Base-by-base conservation (phyloP, 2,888 invertebrate genomes). In the Luperina nickerlii region DNA sequence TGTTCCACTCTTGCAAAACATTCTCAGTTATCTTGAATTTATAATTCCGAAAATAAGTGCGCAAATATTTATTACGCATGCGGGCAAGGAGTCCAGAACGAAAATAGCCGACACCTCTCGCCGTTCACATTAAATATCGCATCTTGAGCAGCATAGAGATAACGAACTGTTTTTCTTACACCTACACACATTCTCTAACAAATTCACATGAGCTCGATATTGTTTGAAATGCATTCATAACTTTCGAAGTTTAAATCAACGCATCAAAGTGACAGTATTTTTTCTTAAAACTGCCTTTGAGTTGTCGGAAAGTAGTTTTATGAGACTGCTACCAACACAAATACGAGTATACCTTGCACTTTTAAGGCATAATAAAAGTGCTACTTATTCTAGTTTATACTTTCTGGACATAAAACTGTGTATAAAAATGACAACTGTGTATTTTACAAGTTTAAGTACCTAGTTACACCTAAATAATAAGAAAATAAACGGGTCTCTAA, bases 91-190 rank as follows among this genome's bases (percentile, higher is more conserved):
- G 93, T 93, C 92, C 90, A 91, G 91, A 90, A 94, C 94, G 88
- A 94, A 95, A 95, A 95, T 95, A 95, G 94, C 91, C 87, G 87
- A 91, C 92, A 93, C 93, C 94, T 94, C 92, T 94, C 93, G 92
- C 90, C 92, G 92, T 93, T 90, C 89, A 92, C 94, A 92, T 92
- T 92, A 93, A 92, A 94, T 93, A 94, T 93, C 93, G 91, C 91
- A 91, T 93, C 91, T 95, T 89, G 90, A 92, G 90, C 91, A 92
- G 91, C 90, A 91, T 91, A 88, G 88, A 92, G 92, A 94, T 93
- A 93, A 93, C 91, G 86, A 90, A 90, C 90, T 90, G 91, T 93
- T 95, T 95, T 94, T 94, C 91, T 82, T 81, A 91, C 95, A 85
- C 95, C 95, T 92, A 96, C 96, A 92, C 93, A 78, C 76, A 91